Conservation (phyloP, 2,888 invertebrate species). For the Abrostola tripartita region DNA sequence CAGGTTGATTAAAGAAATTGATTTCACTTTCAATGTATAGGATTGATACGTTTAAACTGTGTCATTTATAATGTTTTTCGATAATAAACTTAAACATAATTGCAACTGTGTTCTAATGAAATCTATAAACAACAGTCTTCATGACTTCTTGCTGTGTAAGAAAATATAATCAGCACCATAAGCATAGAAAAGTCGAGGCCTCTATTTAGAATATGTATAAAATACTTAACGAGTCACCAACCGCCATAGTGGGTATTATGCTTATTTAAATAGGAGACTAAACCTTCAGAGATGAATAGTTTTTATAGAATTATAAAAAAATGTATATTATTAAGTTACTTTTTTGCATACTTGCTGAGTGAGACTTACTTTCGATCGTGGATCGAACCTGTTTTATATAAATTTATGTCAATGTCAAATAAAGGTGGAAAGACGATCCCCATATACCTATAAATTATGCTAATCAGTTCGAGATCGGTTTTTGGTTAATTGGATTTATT, state of each 20-base stretch:
- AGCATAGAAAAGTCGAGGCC: too few relatives aligned
- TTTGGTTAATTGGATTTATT: conserved; percentile 6
- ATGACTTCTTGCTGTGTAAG: too few relatives aligned
- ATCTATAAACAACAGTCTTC: too few relatives aligned
- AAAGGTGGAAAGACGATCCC: conserved; percentile 74
- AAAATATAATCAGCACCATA: too few relatives aligned
- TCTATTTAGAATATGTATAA: too few relatives aligned
- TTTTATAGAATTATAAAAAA: conserved; percentile 37
- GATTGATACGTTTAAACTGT: too few relatives aligned
- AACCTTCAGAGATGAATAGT: conserved; percentile 35
- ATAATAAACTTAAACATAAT: too few relatives aligned
- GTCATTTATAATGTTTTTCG: too few relatives aligned
- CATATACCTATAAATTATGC: conserved; percentile 45
- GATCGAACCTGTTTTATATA: conserved; percentile 73
- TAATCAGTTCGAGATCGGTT: conserved; percentile 28
- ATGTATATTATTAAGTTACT: conserved; percentile 48
- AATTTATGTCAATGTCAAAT: conserved; percentile 83
- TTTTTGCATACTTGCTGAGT: conserved; percentile 66
- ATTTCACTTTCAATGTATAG: too few relatives aligned
- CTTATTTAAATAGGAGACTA: conserved; percentile 29
- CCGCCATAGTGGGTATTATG: conserved; percentile 2
- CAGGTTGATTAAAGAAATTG: too few relatives aligned
- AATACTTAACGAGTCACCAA: too few relatives aligned
- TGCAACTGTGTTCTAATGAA: too few relatives aligned
- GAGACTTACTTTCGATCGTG: conserved; percentile 76